Base-by-base conservation (phyloP, 2,113 vertebrate species). In the Oostethus manadensis region DNA sequence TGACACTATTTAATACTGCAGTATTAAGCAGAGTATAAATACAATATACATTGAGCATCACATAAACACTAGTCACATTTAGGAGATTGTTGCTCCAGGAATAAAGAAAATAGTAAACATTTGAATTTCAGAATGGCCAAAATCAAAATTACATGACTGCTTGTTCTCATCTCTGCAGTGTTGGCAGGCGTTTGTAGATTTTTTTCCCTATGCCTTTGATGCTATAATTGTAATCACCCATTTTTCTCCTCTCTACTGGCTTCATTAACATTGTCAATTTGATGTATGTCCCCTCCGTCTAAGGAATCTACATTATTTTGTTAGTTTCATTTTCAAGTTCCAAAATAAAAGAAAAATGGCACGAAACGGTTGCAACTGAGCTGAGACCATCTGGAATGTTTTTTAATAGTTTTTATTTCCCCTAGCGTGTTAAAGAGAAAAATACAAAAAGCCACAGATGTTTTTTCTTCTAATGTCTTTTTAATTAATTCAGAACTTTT, bases 231-330 rank as follows among this genome's bases (percentile, higher is more conserved):
- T 51, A 51, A 51, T 51, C 23, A 51, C 16, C 23, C 23, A 17
- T 51, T 54, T 18, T 48, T 23, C 22, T 50, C 29, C 14, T n/a
- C 29, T 54, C 22, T 26, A 35, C 29, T 14, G 6, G 29, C 17
- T 54, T 54, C 51, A 54, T 54, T 54, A 54, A 54, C 29, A 20
- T 54, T 54, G 51, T 54, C 29, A 38, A 35, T 33, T 35, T 55
- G 53, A 55, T 55, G 35, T 55, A 55, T 55, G 29, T 13, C 13
- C 20, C 17, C 11, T 54, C 29, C 38, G 29, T 38, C 53, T 55
- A 35, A 38, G 51, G 51, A 38, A 38, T 38, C 10, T 38, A 21
- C 18, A n/a, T 40, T 33, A 38, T 55, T 20, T 54, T 55, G 11
- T 40, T 38, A 6, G 53, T 6, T 18, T 40, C 33, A 3, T 3